Evolutionary conservation across 2,797 vertebrate species (phyloP), one percentile per base, ranked within the genome.

Genomic region (Apogon talboti): DNA sequence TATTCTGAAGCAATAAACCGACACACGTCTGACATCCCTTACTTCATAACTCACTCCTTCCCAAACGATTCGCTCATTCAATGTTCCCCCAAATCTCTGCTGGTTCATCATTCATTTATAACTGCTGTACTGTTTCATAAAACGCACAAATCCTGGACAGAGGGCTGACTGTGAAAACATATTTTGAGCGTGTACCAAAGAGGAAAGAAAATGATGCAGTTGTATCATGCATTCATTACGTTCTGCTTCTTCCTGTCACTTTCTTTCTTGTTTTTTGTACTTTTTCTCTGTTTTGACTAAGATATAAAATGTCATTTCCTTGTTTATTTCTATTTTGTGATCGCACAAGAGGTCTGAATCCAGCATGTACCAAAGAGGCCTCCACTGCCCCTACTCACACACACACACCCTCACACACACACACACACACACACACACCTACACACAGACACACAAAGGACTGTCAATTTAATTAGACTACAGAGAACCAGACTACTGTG

Each of bases 381-480:
- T 71, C 73, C 63, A 66, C 41, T 76, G 62, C 65, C 62, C 77
- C 59, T 21, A 21, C n/a, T n/a, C 50, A 57, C 50, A 42, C 35
- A 38, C 38, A 9, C 24, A 67, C 16, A 19, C n/a, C n/a, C n/a
- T n/a, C n/a, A n/a, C 42, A 51, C 11, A n/a, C 67, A 56, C 69
- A 66, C 66, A 69, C 66, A 68, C 62, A 57, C 24, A 28, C 24
- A 28, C 24, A 28, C 24, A 5, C 24, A 28, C 24, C 1, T 5
- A 19, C 40, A 12, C 40, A 42, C 28, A 37, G 42, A 47, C 43
- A 16, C 37, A 42, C 19, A 57, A 6, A 47, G 50, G 66, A 78
- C 85, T 86, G 83, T 86, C 83, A 85, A 68, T 77, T 57, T 79
- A 88, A 93, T 90, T 87, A 87, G 82, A 86, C 76, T 67, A 71